Evolutionary conservation across 2,888 invertebrate genomes (phyloP).

Genomic region (Drosophila anceps): DNA sequence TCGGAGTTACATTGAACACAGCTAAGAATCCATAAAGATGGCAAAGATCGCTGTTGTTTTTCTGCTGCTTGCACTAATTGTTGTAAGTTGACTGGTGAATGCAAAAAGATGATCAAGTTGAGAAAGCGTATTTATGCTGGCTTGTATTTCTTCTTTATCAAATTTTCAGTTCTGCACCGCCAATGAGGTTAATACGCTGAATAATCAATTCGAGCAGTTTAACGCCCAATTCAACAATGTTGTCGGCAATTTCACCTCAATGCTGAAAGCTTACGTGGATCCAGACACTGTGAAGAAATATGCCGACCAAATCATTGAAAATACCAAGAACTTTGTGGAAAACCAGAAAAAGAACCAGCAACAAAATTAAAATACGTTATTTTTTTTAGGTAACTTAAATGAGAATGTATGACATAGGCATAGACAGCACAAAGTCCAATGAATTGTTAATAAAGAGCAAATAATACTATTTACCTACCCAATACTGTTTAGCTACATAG

Average conservation of each 20-base stretch:
- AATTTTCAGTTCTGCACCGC: not conserved
- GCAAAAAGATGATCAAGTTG: no score
- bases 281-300: not conserved
- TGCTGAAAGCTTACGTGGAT: not conserved
- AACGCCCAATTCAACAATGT: not conserved
- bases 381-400: not conserved
- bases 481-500: no score
- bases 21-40: not conserved
- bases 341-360: not conserved
- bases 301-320: not conserved
- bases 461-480: not conserved
- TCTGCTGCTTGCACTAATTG: not conserved
- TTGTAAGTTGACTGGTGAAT: not conserved
- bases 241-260: not conserved
- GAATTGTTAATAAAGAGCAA: not conserved
- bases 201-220: not conserved
- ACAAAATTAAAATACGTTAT: not conserved
- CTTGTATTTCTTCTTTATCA: not conserved
- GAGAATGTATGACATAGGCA: not conserved
- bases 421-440: not conserved
- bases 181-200: not conserved
- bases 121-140: not conserved
- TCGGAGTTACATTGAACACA: not conserved
- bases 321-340: not conserved
- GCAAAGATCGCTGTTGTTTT: conserved; percentile 5